Evolutionary conservation across 2,113 vertebrate species (phyloP), one percentile per base, ranked within the genome.

Genomic region (Nettapus auritus): DNA sequence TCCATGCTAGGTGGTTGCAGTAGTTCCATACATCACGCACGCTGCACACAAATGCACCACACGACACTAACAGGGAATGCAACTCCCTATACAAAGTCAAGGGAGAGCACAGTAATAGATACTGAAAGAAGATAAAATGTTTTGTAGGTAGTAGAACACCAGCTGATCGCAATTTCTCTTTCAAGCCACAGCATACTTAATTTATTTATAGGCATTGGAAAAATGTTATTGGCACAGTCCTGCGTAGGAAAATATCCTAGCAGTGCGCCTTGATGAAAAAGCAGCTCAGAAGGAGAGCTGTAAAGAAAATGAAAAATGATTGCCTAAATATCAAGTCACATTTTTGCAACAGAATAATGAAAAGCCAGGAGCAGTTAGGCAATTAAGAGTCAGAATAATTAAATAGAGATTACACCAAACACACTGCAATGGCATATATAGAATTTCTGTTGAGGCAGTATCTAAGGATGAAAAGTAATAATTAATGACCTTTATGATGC

Each of bases 181-280:
- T 90, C 66, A 68, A 84, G 82, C 53, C 73, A 64, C 85, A 50
- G 64, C 57, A 81, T 57, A 79, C 80, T 88, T 96, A 83, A 95
- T 94, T 95, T 95, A 95, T 96, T 96, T 95, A 96, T 50, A 92
- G 88, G 69, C 80, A 82, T n/a, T 55, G 82, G 66, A 56, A 96
- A 94, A 95, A 95, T 26, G 74, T 87, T 91, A 96, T n/a, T 82
- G 93, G 38, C 90, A 74, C 33, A 78, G 68, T 21, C 14, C 13
- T 36, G 44, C 6, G 53, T 31, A 62, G 59, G 57, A 83, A 97
- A 93, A 88, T 34, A 75, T 15, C 81, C 18, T 31, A 13, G 16
- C 53, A 81, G 29, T 78, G 76, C 33, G 56, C 71, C 53, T 90
- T 83, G 7, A 68, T 88, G 44, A 77, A 77, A 93, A 88, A 95